phyloP scores from a whole-genome alignment of 2,113 vertebrate genomes.

The Leptocoma aspasia region DNA sequence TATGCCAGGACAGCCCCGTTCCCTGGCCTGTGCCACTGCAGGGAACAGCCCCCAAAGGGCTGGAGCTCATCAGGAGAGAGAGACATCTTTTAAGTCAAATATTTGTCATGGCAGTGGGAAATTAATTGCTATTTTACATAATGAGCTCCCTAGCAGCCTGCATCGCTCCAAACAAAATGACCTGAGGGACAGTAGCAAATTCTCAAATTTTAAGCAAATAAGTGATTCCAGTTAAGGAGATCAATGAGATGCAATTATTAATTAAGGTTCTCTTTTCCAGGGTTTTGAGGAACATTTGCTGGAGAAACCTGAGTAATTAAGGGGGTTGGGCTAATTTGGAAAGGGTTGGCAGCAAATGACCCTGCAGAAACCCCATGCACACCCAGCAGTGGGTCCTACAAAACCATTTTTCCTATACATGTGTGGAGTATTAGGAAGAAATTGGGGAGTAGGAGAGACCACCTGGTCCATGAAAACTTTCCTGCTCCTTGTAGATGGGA shows the following conservation, averaged over 20 bases:
- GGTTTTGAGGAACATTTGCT: not conserved
- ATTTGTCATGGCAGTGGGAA: constrained; percentile 6
- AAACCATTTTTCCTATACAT: fast-evolving
- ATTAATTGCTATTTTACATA: constrained; percentile 53
- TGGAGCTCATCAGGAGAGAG: not conserved
- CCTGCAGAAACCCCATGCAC: not conserved
- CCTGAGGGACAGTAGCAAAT: constrained; percentile 25
- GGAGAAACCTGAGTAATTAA: not conserved
- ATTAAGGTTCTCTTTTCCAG: not conserved
- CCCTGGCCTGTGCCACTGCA: not conserved
- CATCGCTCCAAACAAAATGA: constrained; percentile 22
- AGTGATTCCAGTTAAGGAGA: constrained; percentile 39
- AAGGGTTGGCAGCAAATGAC: not conserved
- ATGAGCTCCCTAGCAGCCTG: constrained; percentile 12
- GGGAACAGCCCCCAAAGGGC: not conserved
- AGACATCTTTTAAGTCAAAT: constrained; percentile 5
- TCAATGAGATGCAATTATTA: constrained; percentile 33
- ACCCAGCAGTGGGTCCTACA: not conserved
- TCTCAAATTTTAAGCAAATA: not conserved
- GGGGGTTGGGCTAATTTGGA: not conserved
- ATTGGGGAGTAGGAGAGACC: not conserved
- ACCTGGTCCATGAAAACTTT: not conserved
- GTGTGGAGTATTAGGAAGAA: not conserved
- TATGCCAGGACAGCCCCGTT: not conserved
- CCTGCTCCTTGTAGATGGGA: not conserved